These are phyloP conservation scores for Drosophila austrosaltans DNA, from an alignment of 2,888 invertebrate species.

Conservation along the genomic window DNA sequence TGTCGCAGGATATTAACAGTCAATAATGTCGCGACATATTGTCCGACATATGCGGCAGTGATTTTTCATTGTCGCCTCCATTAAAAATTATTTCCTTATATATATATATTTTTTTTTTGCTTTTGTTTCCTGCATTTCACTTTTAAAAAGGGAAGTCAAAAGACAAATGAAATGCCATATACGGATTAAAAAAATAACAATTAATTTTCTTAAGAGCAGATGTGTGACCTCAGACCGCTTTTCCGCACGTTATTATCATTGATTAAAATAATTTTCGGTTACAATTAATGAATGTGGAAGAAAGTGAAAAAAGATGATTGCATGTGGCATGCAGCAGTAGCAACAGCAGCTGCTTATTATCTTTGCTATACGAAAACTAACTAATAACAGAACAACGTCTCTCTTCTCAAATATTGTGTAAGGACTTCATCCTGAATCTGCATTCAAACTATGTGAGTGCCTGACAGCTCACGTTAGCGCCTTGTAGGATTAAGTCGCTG, in stretches of 20 bases:
- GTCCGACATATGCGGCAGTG: slow-evolving; percentile 66
- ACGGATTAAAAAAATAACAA: slow-evolving; percentile 26
- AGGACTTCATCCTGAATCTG: slow-evolving; percentile 4
- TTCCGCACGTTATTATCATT: slow-evolving; percentile 15
- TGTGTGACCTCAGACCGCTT: slow-evolving; percentile 14
- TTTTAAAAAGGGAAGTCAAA: slow-evolving; percentile 33
- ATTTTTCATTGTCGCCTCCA: slow-evolving; percentile 60
- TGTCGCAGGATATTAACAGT: slow-evolving; percentile 67
- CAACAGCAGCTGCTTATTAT: slow-evolving; percentile 5
- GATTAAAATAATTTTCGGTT: slow-evolving; percentile 15
- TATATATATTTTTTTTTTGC: not conserved
- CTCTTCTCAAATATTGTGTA: not conserved
- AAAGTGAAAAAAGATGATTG: slow-evolving; percentile 7
- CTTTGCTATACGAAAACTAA: not conserved
- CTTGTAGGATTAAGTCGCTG: slow-evolving; percentile 65
- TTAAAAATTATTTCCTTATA: slow-evolving; percentile 41
- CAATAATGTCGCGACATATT: slow-evolving; percentile 70
- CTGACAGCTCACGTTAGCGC: slow-evolving; percentile 58
- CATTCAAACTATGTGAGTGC: slow-evolving; percentile 15
- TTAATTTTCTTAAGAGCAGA: slow-evolving; percentile 31
- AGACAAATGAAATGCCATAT: slow-evolving; percentile 30
- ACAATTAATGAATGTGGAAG: slow-evolving; percentile 6
- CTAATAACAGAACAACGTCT: not conserved
- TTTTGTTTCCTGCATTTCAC: slow-evolving; percentile 41
- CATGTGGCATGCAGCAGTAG: not conserved